A percentile compares a stretch with the other conserved stretches of the same genome.
Conservation (phyloP, 1,140 invertebrate species). For the Zaprionus taronus region DNA sequence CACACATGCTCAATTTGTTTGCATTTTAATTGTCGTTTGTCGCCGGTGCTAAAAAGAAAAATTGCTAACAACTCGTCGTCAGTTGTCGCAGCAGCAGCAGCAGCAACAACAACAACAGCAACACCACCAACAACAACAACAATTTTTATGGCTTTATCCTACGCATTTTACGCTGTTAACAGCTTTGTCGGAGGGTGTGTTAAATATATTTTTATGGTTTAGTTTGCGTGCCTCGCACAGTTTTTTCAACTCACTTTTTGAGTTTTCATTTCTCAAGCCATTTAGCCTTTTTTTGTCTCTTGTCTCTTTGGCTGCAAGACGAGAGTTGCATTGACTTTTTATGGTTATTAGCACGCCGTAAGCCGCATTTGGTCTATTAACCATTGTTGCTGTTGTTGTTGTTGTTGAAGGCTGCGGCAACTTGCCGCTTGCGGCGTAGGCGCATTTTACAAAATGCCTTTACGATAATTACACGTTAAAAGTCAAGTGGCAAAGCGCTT, state of each 20-base stretch:
- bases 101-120: conserved; percentile 16
- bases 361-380: conserved; percentile 39
- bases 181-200: conserved; percentile 80
- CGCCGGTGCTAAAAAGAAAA: conserved; percentile 72
- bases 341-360: conserved; percentile 70
- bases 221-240: conserved; percentile 68
- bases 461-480: conserved; percentile 74
- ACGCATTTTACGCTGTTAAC: conserved; percentile 79
- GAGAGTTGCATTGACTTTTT: conserved; percentile 73
- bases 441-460: conserved; percentile 57
- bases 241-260: conserved; percentile 34
- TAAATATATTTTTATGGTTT: conserved; percentile 82
- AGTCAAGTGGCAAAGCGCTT: conserved; percentile 69
- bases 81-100: conserved; percentile 70
- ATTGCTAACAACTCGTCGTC: conserved; percentile 77
- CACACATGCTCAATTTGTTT: conserved; percentile 75
- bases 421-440: conserved; percentile 46
- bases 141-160: conserved; percentile 75
- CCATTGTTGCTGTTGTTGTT: conserved; percentile 28
- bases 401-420: conserved; percentile 16
- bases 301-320: conserved; percentile 42
- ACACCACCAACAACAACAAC: conserved; percentile 19
- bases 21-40: conserved; percentile 81
- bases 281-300: conserved; percentile 28
- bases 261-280: conserved; percentile 25